Evolutionary conservation across 2,888 invertebrate species (phyloP).

Genomic region (Tridacna crocea): DNA sequence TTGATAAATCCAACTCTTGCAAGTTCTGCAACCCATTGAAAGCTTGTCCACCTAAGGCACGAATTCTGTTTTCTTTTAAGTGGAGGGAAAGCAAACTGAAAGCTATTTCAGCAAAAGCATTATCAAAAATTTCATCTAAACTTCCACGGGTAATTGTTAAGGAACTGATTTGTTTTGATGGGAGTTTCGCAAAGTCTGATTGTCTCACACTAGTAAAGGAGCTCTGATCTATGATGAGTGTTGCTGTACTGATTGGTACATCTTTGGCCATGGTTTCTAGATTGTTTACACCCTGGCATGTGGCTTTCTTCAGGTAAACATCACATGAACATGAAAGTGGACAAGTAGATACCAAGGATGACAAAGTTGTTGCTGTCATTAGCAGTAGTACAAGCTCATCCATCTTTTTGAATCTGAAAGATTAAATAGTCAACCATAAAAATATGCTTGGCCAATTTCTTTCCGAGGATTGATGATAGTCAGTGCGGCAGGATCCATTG

Average conservation of each 20-base stretch:
- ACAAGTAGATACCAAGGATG: conserved; percentile 21
- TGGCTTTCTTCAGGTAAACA: conserved; percentile 14
- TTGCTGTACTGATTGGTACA: conserved; percentile 40
- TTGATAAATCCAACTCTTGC: conserved; percentile 67
- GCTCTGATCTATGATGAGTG: conserved; percentile 39
- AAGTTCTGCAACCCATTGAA: conserved; percentile 66
- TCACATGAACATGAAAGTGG: conserved; percentile 43
- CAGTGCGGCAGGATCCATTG: too few species aligned
- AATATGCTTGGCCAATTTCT: too few species aligned
- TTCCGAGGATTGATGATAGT: too few species aligned
- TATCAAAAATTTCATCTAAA: conserved; percentile 59
- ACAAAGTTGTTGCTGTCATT: background rate
- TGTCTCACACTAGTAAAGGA: conserved; percentile 40
- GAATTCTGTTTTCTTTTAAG: conserved; percentile 67
- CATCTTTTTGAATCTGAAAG: conserved; percentile 6
- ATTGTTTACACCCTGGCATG: conserved; percentile 17
- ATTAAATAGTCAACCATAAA: background rate
- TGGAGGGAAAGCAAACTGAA: conserved; percentile 23
- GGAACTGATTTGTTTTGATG: conserved; percentile 40
- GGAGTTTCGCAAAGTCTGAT: conserved; percentile 51
- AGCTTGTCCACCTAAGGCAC: conserved; percentile 59
- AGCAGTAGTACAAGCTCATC: background rate
- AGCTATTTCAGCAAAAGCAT: conserved; percentile 57
- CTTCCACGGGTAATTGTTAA: conserved; percentile 58
- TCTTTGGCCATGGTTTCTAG: conserved; percentile 29